Percentiles rank a stretch among this genome's conserved stretches.
phyloP scores from a whole-genome alignment of 1,140 invertebrate genomes.

The Trichonephila inaurata region DNA sequence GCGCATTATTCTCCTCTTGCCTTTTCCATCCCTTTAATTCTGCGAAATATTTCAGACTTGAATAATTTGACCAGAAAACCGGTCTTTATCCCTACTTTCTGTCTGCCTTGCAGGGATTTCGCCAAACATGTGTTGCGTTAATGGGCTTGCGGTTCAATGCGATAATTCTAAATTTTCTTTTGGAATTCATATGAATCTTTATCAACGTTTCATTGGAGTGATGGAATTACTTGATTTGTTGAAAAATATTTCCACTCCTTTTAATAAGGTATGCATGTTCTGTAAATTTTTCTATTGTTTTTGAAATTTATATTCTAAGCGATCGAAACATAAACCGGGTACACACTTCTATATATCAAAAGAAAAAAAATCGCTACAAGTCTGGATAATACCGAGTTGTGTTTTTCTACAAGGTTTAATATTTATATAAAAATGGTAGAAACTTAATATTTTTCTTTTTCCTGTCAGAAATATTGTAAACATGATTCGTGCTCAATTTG shows the following conservation, averaged over 20 bases:
- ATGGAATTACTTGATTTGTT: not conserved
- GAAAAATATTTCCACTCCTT: not conserved
- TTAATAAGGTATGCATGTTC: not conserved
- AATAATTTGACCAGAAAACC: not conserved
- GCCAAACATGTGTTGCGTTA: slow-evolving; percentile 28
- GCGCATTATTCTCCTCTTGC: not conserved
- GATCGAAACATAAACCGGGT: not conserved
- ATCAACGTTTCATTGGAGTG: not conserved
- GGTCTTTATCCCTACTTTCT: slow-evolving; percentile 1
- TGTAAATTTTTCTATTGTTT: not conserved
- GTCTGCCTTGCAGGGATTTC: not conserved
- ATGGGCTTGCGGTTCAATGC: not conserved
- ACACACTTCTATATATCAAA: not conserved
- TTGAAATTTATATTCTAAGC: not conserved
- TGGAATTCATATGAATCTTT: not conserved
- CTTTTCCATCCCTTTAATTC: not conserved
- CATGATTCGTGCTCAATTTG: not conserved
- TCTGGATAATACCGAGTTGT: no score
- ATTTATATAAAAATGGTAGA: not conserved
- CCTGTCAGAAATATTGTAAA: not conserved
- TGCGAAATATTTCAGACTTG: not conserved
- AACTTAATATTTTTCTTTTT: not conserved
- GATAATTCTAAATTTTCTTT: not conserved
- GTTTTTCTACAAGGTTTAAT: not conserved
- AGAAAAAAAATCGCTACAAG: no score